phyloP scores from a whole-genome alignment of 2,113 vertebrate species.

The Corythornis madagascariensis region DNA sequence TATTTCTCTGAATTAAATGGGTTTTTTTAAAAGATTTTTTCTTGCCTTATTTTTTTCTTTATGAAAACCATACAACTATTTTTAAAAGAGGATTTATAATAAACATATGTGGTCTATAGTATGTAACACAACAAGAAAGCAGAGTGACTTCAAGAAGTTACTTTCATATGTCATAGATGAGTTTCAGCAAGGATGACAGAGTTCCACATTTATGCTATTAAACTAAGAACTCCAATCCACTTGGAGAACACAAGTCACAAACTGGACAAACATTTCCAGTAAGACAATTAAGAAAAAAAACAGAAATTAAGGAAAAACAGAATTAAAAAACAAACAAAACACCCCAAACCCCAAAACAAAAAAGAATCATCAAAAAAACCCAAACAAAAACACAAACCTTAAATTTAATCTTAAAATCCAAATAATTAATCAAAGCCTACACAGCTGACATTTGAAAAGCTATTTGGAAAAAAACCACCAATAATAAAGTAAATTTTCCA shows the following conservation, averaged over 20 bases:
- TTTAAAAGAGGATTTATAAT: not conserved
- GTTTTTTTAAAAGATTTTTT: not conserved
- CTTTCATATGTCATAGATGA: not conserved
- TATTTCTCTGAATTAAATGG: not conserved
- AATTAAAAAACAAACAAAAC: not conserved
- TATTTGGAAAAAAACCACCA: not conserved
- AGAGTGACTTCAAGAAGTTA: not conserved
- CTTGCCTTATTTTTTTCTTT: not conserved
- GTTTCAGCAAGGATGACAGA: not conserved
- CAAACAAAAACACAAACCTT: not conserved
- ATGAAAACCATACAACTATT: not conserved
- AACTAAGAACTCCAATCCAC: not conserved
- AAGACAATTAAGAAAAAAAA: not conserved
- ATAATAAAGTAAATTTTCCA: not conserved
- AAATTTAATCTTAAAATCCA: not conserved
- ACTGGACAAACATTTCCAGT: not conserved
- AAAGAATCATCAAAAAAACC: not conserved
- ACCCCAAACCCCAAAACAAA: not conserved
- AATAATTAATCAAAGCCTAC: not conserved
- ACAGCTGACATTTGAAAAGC: not conserved
- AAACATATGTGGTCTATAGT: rapidly evolving
- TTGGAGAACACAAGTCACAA: not conserved
- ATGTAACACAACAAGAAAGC: not conserved
- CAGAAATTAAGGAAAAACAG: not conserved
- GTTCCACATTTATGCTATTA: not conserved